Conservation (phyloP, 2,888 invertebrate genomes). For the Nemoura dubitans region DNA sequence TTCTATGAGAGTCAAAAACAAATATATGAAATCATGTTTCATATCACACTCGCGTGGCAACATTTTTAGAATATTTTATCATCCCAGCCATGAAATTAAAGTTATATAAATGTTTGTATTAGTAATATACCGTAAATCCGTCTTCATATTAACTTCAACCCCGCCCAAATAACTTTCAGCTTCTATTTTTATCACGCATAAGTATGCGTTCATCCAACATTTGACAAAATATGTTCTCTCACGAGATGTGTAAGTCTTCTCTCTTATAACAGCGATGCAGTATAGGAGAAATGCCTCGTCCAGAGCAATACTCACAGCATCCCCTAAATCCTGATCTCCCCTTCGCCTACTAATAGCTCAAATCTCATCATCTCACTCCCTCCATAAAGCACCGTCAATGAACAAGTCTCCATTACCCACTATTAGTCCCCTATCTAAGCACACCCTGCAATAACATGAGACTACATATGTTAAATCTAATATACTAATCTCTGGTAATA, state of each 20-base stretch:
- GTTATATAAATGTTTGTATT: conserved; percentile 7
- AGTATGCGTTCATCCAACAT: neutral
- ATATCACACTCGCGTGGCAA: neutral
- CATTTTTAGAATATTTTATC: conserved; percentile 28
- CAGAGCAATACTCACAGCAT: neutral
- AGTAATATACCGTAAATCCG: conserved; percentile 33
- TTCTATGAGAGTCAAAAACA: neutral
- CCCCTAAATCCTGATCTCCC: conserved; percentile 10
- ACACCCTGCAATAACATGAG: neutral
- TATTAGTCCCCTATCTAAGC: conserved; percentile 14
- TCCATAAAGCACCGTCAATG: neutral
- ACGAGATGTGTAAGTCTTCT: too few species aligned
- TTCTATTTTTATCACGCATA: neutral
- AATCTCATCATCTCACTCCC: conserved; percentile 36
- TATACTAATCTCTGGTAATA: conserved; percentile 43
- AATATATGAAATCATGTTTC: conserved; percentile 9
- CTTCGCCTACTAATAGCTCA: conserved; percentile 13
- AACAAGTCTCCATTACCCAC: conserved; percentile 17
- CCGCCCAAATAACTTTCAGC: conserved; percentile 23
- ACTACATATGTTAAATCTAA: conserved; percentile 32
- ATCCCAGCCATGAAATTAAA: conserved; percentile 37
- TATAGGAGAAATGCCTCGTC: too few species aligned
- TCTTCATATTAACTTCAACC: conserved; percentile 14
- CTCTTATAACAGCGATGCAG: too few species aligned
- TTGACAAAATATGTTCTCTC: neutral